Evolutionary conservation across 2,888 invertebrate genomes (phyloP).

Genomic region (Himalopsyche japonica): DNA sequence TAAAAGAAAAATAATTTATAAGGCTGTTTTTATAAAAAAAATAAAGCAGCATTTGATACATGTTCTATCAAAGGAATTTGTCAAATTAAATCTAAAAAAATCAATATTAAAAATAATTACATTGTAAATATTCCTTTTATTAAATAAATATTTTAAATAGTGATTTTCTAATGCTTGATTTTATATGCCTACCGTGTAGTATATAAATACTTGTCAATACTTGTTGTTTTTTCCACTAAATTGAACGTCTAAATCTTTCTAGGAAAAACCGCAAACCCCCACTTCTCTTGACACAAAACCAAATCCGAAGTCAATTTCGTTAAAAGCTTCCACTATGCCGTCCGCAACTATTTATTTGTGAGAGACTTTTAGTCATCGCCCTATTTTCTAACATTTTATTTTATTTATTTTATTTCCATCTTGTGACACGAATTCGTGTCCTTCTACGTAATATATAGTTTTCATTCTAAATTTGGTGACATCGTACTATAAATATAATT

Average conservation of each 20-base stretch:
- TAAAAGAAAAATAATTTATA: no score
- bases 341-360: not conserved
- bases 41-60: no score
- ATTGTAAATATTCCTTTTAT: no score
- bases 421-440: no score
- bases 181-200: not conserved
- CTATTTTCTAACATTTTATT: not conserved
- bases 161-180: not conserved
- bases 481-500: no score
- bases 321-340: slow-evolving; percentile 3
- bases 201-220: not conserved
- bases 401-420: not conserved
- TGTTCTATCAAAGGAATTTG: no score
- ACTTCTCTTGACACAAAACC: not conserved
- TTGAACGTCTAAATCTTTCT: not conserved
- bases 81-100: no score
- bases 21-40: no score
- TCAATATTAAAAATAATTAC: no score
- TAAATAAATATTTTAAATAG: no score
- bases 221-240: not conserved
- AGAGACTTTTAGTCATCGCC: not conserved
- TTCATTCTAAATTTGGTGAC: no score
- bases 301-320: slow-evolving; percentile 10
- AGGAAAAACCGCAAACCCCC: not conserved
- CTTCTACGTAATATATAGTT: no score